phyloP scores from a whole-genome alignment of 1,140 invertebrate genomes.

The Lysiphlebus fabarum region DNA sequence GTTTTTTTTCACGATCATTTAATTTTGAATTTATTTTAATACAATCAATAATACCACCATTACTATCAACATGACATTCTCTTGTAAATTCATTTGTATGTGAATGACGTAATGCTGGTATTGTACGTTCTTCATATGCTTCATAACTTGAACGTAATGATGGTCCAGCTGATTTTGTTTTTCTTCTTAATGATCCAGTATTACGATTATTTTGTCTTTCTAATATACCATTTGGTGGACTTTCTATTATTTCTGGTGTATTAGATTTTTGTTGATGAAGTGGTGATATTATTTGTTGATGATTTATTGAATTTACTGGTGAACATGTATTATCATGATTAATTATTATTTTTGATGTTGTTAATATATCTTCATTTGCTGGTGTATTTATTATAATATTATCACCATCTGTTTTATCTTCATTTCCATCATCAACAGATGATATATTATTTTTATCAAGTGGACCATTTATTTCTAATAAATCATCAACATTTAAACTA shows the following conservation, averaged over 20 bases:
- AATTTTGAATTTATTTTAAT: conserved; percentile 64
- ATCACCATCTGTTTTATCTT: conserved; percentile 33
- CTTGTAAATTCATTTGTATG: conserved; percentile 76
- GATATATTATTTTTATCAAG: conserved; percentile 55
- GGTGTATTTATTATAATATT: conserved; percentile 26
- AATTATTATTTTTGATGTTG: conserved; percentile 42
- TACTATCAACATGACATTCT: conserved; percentile 63
- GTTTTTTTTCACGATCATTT: conserved; percentile 83
- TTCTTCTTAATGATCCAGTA: conserved; percentile 64
- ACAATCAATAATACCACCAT: conserved; percentile 40
- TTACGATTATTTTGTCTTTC: conserved; percentile 49
- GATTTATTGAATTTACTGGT: conserved; percentile 38
- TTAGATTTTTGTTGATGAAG: conserved; percentile 50
- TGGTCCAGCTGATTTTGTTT: conserved; percentile 72
- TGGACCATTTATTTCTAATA: conserved; percentile 75
- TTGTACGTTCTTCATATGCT: conserved; percentile 79
- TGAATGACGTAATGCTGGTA: conserved; percentile 77
- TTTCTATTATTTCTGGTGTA: conserved; percentile 48
- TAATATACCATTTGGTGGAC: conserved; percentile 45
- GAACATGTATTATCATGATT: conserved; percentile 47
- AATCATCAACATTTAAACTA: conserved; percentile 66
- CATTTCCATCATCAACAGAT: conserved; percentile 42
- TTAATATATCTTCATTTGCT: conserved; percentile 38
- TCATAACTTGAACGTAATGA: conserved; percentile 72
- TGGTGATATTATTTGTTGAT: conserved; percentile 54